Percentiles rank a stretch among this genome's conserved stretches.
Conservation (phyloP, 2,888 invertebrate species). For the Palloptera scutellata region DNA sequence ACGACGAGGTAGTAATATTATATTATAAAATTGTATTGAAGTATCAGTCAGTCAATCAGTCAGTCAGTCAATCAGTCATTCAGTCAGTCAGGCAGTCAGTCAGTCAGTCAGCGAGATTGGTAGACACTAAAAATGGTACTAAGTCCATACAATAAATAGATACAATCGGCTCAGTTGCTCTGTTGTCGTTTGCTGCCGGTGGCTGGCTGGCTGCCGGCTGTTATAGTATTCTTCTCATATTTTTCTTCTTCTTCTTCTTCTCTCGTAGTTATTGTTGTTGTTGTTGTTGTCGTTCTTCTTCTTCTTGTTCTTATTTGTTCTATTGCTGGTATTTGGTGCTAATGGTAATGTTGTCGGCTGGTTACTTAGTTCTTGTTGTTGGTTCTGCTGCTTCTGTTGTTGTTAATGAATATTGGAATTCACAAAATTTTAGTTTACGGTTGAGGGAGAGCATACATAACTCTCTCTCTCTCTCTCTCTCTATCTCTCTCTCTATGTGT, state of each 20-base stretch:
- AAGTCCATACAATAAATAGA: conserved; percentile 8
- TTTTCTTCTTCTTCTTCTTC: neutral
- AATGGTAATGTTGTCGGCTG: too few species aligned
- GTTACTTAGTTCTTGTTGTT: too few species aligned
- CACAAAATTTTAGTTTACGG: too few species aligned
- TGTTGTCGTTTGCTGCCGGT: neutral
- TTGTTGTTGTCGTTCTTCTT: neutral
- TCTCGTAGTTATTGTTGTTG: neutral
- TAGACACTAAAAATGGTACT: neutral
- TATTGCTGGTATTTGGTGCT: too few species aligned
- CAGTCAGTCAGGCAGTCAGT: neutral
- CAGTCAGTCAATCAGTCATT: neutral
- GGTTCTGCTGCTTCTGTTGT: too few species aligned
- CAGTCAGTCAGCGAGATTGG: neutral
- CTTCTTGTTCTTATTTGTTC: neutral
- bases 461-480: too few species aligned
- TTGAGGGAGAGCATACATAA: too few species aligned
- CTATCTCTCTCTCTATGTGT: too few species aligned
- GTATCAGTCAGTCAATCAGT: neutral
- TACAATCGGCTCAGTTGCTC: neutral
- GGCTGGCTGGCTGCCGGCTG: neutral
- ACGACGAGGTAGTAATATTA: too few species aligned
- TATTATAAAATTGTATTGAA: conserved; percentile 3
- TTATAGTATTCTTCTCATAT: neutral
- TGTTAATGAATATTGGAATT: too few species aligned